These are phyloP conservation scores for Hippocampus mohnikei DNA, from an alignment of 2,113 vertebrate genomes.

Conservation along the genomic window DNA sequence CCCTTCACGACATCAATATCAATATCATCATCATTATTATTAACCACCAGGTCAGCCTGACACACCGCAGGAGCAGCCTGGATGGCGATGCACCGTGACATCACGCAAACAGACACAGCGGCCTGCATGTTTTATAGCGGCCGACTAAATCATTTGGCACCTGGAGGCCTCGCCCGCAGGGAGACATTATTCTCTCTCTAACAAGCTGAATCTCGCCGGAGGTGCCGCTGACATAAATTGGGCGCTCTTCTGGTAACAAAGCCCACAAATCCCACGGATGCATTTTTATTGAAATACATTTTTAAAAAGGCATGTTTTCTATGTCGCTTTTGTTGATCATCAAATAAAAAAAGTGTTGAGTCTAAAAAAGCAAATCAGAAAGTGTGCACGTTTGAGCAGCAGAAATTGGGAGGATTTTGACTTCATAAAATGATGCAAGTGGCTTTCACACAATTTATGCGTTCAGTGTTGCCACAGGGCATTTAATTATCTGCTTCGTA, in stretches of 20 bases:
- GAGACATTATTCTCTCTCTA: conserved; percentile 8
- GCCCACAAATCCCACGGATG: neutral
- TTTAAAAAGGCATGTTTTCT: neutral
- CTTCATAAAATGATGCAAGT: neutral
- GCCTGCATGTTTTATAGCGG: conserved; percentile 22
- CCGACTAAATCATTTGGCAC: conserved; percentile 26
- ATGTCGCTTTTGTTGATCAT: neutral
- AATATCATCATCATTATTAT: conserved; percentile 5
- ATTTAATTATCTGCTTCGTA: neutral
- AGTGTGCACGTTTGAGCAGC: neutral
- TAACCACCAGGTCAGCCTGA: conserved; percentile 29
- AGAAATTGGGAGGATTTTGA: neutral
- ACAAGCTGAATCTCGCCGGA: conserved; percentile 2
- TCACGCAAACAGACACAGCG: conserved; percentile 5
- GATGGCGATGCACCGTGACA: conserved; percentile 18
- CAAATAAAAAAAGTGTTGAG: neutral
- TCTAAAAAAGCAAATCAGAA: no score
- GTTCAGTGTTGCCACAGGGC: neutral
- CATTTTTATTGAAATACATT: neutral
- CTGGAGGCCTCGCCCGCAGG: conserved; percentile 10
- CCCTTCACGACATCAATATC: conserved; percentile 26
- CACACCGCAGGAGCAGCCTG: conserved; percentile 31
- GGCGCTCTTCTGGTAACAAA: conserved; percentile 4
- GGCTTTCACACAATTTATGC: neutral
- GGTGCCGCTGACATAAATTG: conserved; percentile 3